Evolutionary conservation across 2,888 invertebrate genomes (phyloP), one percentile per base, ranked within the genome.

Genomic region (Lottia gigantea): DNA sequence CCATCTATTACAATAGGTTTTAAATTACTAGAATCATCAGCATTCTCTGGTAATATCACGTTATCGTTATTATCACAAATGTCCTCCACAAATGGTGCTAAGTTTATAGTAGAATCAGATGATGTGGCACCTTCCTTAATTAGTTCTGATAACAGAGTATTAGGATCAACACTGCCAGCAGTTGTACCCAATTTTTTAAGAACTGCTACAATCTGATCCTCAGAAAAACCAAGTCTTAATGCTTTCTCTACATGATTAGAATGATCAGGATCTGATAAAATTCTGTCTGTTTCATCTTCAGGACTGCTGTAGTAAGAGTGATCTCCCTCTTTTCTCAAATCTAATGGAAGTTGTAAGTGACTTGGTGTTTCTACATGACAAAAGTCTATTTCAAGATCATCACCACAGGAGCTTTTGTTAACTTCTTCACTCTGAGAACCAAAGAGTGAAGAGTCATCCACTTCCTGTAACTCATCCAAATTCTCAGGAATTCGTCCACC

Each of bases 211-310:
- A 97, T 94, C 75, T 95, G 91, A 63, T 92, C 91, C 86, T 97
- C 96, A 0, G 95, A 94, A 89, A 97, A 98, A 62, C 97, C 97
- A 77, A 97, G 90, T 89, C 96, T 96, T 69, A 96, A 91, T 0
- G 95, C 96, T 87, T 96, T 97, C 89, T 97, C 96, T 75, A 96
- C 93, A 84, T 94, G 91, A 66, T 92, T 91, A 82, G 90, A 90
- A 82, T 82, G 84, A 6, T 78, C 76, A 2, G 76, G 71, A 64
- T 77, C 75, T 15, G 72, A 74, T 23, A 72, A 72, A 19, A 78
- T 72, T 47, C 68, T 72, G 3, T 72, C 70, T n/a, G 75, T 65
- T n/a, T 75, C 73, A 15, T 75, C 75, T n/a, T 78, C 77, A 12
- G 31, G 49, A 31, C 63, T 49, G 49, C 63, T 67, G 4, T 46